Evolutionary conservation across 1,140 invertebrate genomes (phyloP), one percentile per base, ranked within the genome.

Genomic region (Dufourea novaeangliae): DNA sequence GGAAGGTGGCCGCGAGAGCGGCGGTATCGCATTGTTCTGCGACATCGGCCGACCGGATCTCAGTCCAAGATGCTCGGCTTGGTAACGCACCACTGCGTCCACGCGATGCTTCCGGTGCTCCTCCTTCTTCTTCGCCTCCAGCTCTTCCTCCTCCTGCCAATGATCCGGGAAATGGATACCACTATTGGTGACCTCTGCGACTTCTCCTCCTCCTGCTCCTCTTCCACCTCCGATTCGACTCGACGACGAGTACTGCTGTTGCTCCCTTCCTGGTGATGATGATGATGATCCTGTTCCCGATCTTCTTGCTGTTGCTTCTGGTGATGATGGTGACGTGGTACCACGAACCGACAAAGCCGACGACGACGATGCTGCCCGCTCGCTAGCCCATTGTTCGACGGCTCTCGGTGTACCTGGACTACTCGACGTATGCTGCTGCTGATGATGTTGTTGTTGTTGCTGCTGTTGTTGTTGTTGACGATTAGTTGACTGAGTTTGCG

Each of bases 1-100:
- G 70, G 90, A 88, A 63, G 91, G 92, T 76, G 88, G 88, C 89
- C 91, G 90, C 88, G 91, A 88, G 72, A 86, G 90, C 89, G 89
- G 87, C 89, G 87, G 70, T 64, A 87, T 84, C 83, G 88, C 90
- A 89, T 90, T 79, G 64, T 79, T 89, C 75, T 87, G 90, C 83
- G 89, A 91, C 92, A 91, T 92, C 80, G 88, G 87, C 85, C 85
- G 81, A 86, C 84, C 87, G 34, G 59, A n/a, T 84, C 86, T 88
- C 84, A 90, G 68, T 79, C 89, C 88, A 79, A 87, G 81, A 80
- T 85, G 79, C 72, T 90, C 89, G 77, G 87, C 64, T 66, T 67
- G 80, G 59, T 76, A 78, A 34, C 66, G 71, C 78, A 75, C 63
- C 64, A 54, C 56, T 77, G 70, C 29, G 70, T 80, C 80, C 62